These are phyloP conservation scores for Acanthosepion lycidas DNA, from an alignment of 2,888 invertebrate species.

Conservation along the genomic window DNA sequence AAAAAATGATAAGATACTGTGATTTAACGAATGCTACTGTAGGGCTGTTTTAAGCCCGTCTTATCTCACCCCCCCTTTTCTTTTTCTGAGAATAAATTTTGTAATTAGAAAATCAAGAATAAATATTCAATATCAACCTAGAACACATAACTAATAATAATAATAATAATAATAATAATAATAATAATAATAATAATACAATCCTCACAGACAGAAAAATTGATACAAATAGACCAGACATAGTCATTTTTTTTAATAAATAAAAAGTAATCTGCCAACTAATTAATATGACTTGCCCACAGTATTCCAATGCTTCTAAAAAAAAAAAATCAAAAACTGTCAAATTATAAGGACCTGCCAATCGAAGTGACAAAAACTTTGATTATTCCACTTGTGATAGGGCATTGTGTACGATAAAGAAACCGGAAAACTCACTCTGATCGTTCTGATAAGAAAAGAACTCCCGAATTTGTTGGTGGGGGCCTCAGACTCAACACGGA, in stretches of 20 bases:
- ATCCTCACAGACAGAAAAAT: not conserved
- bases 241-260: too few relatives aligned
- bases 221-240: not conserved
- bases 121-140: not conserved
- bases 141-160: not conserved
- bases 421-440: not conserved
- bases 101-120: not conserved
- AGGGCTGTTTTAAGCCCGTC: not conserved
- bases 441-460: too few relatives aligned
- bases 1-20: not conserved
- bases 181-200: not conserved
- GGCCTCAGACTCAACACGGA: too few relatives aligned
- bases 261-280: too few relatives aligned
- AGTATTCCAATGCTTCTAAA: too few relatives aligned
- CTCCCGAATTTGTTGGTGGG: too few relatives aligned
- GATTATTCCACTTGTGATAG: not conserved
- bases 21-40: not conserved
- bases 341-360: too few relatives aligned
- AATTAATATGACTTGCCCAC: too few relatives aligned
- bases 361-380: too few relatives aligned
- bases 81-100: not conserved
- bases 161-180: not conserved
- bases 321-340: too few relatives aligned
- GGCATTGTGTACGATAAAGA: not conserved
- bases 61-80: not conserved